Evolutionary conservation across 1,140 invertebrate genomes (phyloP).

Genomic region (Panagrolaimus sp.): DNA sequence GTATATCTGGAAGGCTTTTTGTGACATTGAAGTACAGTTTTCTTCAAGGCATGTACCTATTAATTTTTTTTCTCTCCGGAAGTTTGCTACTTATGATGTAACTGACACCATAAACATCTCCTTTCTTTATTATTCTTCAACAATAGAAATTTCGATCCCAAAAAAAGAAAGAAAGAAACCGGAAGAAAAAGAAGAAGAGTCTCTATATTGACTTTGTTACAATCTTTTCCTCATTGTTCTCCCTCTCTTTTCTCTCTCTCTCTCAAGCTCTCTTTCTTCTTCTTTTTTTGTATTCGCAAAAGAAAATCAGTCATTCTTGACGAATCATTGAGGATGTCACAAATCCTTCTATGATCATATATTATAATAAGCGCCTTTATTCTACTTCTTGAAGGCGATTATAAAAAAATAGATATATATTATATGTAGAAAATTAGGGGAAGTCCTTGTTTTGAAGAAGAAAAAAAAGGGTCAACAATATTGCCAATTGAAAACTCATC

Average conservation of each 20-base stretch:
- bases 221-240: slow-evolving; percentile 12
- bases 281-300: slow-evolving; percentile 1
- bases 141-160: background rate
- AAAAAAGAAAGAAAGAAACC: slow-evolving; percentile 1
- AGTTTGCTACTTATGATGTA: background rate
- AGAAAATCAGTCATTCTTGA: slow-evolving; percentile 13
- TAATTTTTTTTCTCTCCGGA: background rate
- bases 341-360: slow-evolving; percentile 5
- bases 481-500: background rate
- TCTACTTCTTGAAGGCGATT: slow-evolving; percentile 14
- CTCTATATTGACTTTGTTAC: background rate
- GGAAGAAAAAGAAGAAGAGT: too few species aligned
- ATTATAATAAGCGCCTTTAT: background rate
- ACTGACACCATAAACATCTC: background rate
- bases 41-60: background rate
- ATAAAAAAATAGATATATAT: too few species aligned
- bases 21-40: background rate
- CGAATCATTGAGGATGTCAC: slow-evolving; percentile 15
- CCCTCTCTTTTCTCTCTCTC: background rate
- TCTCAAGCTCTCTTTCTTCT: slow-evolving; percentile 2
- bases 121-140: slow-evolving; percentile 4
- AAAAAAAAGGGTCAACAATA: background rate
- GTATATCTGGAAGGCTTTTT: background rate
- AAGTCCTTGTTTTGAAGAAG: background rate
- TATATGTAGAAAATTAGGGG: background rate